phyloP scores from a whole-genome alignment of 1,140 invertebrate species.

The Hypsibius dujardini region DNA sequence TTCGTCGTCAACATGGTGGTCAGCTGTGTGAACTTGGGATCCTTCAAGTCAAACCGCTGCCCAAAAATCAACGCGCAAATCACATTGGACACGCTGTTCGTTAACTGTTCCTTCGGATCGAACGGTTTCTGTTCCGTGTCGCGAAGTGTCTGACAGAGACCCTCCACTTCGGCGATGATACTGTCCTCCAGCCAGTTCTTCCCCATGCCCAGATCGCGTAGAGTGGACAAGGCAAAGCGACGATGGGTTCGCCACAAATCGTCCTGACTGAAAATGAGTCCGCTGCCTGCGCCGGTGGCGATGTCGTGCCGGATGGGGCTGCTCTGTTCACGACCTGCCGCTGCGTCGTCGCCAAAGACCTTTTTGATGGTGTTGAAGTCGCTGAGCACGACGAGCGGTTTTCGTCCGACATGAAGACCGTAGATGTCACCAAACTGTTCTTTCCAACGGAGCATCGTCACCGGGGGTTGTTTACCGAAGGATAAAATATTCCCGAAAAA shows the following conservation, averaged over 20 bases:
- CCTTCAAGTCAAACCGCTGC: constrained; percentile 25
- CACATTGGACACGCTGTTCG: constrained; percentile 26
- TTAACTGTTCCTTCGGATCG: not conserved
- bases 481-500: too few species aligned
- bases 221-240: constrained; percentile 49
- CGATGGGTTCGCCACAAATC: constrained; percentile 60
- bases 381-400: too few species aligned
- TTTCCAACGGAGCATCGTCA: too few species aligned
- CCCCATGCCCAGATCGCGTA: constrained; percentile 55
- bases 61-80: constrained; percentile 28
- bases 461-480: too few species aligned
- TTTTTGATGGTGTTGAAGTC: too few species aligned
- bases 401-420: too few species aligned
- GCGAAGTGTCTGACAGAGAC: constrained; percentile 22
- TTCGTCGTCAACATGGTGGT: not conserved
- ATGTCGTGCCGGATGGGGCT: too few species aligned
- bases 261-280: constrained; percentile 29
- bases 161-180: constrained; percentile 32
- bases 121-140: constrained; percentile 21
- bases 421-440: too few species aligned
- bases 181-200: constrained; percentile 38
- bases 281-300: too few species aligned
- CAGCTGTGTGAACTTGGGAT: constrained; percentile 19
- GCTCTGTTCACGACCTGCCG: too few species aligned
- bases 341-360: too few species aligned